Percentiles rank a stretch among this genome's conserved stretches.
Evolutionary conservation across 2,888 invertebrate genomes (phyloP).

Genomic region (Aspidiotus rigidus): DNA sequence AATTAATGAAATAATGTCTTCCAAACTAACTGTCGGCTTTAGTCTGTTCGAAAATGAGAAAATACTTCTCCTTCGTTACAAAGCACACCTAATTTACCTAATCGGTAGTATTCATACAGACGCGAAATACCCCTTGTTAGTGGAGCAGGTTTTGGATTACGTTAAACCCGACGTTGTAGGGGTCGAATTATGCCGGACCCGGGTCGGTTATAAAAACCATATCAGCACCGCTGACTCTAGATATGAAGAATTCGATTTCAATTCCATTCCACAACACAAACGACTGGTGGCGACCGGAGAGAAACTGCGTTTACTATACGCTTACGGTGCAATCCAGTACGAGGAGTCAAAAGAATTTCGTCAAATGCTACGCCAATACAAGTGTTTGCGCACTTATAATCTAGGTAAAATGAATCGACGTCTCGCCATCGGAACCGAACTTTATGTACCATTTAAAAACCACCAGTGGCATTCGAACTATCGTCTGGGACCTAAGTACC

Average conservation of each 20-base stretch:
- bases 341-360: constrained; percentile 23
- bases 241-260: constrained; percentile 13
- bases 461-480: constrained; percentile 10
- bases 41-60: constrained; percentile 5
- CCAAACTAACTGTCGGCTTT: too few species aligned
- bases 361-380: neutral
- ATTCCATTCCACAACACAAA: neutral
- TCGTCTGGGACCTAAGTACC: constrained; percentile 10
- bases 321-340: constrained; percentile 17
- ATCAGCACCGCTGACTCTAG: neutral
- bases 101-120: constrained; percentile 20
- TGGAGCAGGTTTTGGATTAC: constrained; percentile 7
- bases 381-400: constrained; percentile 13
- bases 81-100: constrained; percentile 7
- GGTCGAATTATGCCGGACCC: constrained; percentile 24
- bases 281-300: constrained; percentile 5
- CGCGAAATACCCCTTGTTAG: constrained; percentile 13
- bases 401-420: neutral
- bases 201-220: constrained; percentile 10
- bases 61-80: constrained; percentile 12
- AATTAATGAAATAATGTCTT: too few species aligned
- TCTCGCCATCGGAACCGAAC: constrained; percentile 15
- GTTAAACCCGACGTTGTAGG: constrained; percentile 21
- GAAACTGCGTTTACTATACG: constrained; percentile 20
- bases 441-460: constrained; percentile 15